Evolutionary conservation across 2,113 vertebrate species (phyloP).

Genomic region (Callocephalon fimbriatum): DNA sequence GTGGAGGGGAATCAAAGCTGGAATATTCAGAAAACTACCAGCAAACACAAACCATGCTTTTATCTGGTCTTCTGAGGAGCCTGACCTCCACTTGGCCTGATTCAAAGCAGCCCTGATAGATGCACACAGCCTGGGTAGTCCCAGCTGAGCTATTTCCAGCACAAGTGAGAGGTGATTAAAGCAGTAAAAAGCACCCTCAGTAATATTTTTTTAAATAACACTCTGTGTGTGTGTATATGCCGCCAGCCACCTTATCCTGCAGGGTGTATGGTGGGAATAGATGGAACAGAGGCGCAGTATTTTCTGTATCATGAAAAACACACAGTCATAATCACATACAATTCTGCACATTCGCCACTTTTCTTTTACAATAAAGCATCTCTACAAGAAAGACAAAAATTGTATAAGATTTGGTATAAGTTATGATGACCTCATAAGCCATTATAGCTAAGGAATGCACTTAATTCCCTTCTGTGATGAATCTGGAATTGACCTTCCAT

Average conservation of each 20-base stretch:
- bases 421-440: slow-evolving; percentile 38
- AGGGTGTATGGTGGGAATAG: background rate
- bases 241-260: background rate
- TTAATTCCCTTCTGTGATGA: slow-evolving; percentile 33
- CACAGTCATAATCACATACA: slow-evolving; percentile 20
- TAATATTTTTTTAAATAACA: background rate
- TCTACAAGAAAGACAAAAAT: slow-evolving; percentile 48
- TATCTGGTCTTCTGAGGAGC: background rate
- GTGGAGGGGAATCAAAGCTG: background rate
- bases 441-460: slow-evolving; percentile 41
- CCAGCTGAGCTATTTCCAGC: background rate
- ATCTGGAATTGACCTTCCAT: slow-evolving; percentile 57
- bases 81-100: background rate
- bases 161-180: background rate
- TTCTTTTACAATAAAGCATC: slow-evolving; percentile 36
- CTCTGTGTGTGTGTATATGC: background rate
- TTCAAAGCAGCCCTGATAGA: background rate
- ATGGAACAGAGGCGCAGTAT: background rate
- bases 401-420: background rate
- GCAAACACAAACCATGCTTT: background rate
- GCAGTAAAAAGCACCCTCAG: background rate
- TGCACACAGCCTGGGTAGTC: background rate
- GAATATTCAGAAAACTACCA: background rate
- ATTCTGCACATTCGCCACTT: slow-evolving; percentile 43
- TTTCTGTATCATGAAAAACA: slow-evolving; percentile 43